Conservation (phyloP, 2,797 vertebrate species). For the Hyperoplus lanceolatus region DNA sequence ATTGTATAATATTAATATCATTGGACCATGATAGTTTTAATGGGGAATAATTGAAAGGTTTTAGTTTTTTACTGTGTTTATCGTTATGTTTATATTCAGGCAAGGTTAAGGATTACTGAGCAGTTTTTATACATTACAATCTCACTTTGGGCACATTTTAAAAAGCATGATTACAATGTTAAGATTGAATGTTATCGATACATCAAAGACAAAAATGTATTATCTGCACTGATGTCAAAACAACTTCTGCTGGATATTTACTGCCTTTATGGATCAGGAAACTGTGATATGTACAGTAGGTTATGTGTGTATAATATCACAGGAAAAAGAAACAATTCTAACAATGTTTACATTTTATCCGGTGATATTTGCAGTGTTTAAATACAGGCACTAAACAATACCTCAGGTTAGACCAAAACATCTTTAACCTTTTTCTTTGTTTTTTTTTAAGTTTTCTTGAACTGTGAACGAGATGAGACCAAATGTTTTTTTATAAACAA, state of each 20-base stretch:
- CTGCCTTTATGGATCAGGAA: constrained; percentile 12
- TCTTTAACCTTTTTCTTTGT: background rate
- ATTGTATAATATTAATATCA: background rate
- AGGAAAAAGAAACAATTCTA: background rate
- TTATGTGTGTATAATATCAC: background rate
- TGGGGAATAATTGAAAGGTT: background rate
- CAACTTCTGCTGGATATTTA: constrained; percentile 11
- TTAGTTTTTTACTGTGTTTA: background rate
- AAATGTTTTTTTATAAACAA: background rate
- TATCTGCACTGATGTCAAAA: constrained; percentile 2
- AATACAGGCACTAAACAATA: background rate
- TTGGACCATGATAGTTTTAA: background rate
- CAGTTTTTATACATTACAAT: background rate
- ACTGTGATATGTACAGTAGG: too few species aligned
- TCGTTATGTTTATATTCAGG: background rate
- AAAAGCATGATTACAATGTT: background rate
- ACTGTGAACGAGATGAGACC: background rate
- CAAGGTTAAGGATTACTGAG: background rate
- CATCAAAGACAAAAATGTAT: background rate
- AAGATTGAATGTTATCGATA: background rate
- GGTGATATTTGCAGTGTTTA: background rate
- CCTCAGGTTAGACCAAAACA: constrained; percentile 24
- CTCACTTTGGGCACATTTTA: background rate
- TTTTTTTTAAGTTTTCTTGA: constrained; percentile 2
- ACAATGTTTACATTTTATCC: background rate